phyloP scores from a whole-genome alignment of 1,140 invertebrate genomes.

The Kradibia gibbosae region DNA sequence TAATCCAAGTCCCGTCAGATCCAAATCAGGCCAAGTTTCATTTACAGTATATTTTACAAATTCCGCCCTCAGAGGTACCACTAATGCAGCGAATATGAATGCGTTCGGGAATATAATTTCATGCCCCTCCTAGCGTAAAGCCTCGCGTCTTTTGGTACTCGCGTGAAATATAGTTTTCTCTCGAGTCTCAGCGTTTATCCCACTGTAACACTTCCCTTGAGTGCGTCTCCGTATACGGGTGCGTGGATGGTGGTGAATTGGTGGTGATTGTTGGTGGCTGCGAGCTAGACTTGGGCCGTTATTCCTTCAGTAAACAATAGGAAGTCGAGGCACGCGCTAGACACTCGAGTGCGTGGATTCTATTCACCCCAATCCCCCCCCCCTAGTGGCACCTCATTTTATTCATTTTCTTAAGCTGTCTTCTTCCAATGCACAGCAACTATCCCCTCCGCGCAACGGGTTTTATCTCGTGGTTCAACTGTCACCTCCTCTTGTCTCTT shows the following conservation, averaged over 20 bases:
- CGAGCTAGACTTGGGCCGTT: no score
- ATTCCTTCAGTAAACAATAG: slow-evolving; percentile 39
- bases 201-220: no score
- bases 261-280: background rate
- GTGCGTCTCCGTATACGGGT: background rate
- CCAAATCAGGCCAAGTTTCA: background rate
- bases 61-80: background rate
- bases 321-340: slow-evolving; percentile 50
- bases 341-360: slow-evolving; percentile 37
- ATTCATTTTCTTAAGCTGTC: slow-evolving; percentile 40
- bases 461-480: background rate
- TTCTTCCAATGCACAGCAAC: slow-evolving; percentile 22
- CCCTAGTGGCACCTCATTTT: slow-evolving; percentile 2
- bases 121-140: slow-evolving; percentile 54
- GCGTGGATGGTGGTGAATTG: no score
- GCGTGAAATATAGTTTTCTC: slow-evolving; percentile 9
- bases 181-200: slow-evolving; percentile 24
- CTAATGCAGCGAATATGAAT: slow-evolving; percentile 18
- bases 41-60: slow-evolving; percentile 14
- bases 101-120: slow-evolving; percentile 54
- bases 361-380: slow-evolving; percentile 10
- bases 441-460: background rate
- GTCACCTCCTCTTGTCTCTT: background rate
- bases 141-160: background rate
- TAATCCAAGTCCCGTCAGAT: background rate